These are phyloP conservation scores for Glaucidium brasilianum DNA, from an alignment of 2,113 vertebrate species.

Conservation along the genomic window DNA sequence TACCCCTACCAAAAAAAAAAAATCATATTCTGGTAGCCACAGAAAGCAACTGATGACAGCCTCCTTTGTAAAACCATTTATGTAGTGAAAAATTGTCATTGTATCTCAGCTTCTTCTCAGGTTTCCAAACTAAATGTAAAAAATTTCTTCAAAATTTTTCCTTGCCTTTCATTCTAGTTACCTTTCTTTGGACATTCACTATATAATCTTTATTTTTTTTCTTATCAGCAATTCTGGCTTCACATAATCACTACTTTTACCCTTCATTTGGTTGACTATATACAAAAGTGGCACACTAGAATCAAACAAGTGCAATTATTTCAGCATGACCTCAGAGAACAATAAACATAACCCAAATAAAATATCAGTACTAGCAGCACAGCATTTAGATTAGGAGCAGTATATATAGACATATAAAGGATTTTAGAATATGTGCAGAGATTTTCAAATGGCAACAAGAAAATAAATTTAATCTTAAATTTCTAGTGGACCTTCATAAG, in stretches of 20 bases:
- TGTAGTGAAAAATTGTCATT: not conserved
- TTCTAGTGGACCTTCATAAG: not conserved
- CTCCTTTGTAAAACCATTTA: not conserved
- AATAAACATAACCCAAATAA: not conserved
- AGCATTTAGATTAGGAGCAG: not conserved
- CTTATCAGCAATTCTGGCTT: not conserved
- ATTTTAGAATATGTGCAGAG: not conserved
- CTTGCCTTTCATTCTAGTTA: not conserved
- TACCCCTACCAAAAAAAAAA: not conserved
- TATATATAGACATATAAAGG: not conserved
- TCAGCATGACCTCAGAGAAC: not conserved
- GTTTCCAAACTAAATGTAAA: not conserved
- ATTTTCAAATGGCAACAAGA: not conserved
- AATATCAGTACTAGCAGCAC: not conserved
- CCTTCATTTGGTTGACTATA: not conserved
- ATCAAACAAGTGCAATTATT: not conserved
- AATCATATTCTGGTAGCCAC: not conserved
- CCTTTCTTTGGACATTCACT: not conserved
- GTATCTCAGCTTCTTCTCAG: not conserved
- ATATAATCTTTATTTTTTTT: not conserved
- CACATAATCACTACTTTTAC: not conserved
- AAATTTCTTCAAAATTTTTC: not conserved
- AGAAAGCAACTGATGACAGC: not conserved
- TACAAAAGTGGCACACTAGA: not conserved
- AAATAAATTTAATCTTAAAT: not conserved